Evolutionary conservation across 2,113 vertebrate species (phyloP).

Genomic region (Chrysochloris asiatica): DNA sequence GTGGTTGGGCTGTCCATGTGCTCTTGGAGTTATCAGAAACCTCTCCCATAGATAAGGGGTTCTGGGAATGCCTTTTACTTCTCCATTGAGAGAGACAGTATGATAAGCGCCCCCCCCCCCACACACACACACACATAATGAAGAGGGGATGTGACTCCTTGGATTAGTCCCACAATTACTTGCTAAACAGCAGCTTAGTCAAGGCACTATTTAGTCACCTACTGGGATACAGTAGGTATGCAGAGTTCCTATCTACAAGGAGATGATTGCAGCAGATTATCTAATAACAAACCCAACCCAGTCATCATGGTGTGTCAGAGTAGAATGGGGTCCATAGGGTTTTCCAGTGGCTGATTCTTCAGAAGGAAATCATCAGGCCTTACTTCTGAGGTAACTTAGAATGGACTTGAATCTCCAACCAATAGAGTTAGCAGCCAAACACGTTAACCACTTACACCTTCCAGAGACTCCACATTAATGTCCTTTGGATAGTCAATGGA

Average conservation of each 20-base stretch:
- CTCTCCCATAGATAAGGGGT: not conserved
- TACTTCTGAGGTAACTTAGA: not conserved
- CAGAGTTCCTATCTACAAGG: not conserved
- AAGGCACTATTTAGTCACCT: not conserved
- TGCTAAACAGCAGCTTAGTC: not conserved
- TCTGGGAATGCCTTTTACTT: not conserved
- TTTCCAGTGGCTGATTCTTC: not conserved
- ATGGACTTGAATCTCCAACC: not conserved
- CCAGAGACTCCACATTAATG: not conserved
- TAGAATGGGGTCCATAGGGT: not conserved
- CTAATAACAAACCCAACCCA: not conserved
- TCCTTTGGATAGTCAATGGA: not conserved
- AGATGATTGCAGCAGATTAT: not conserved
- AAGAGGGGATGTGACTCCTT: not conserved
- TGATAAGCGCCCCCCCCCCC: not conserved
- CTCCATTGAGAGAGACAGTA: not conserved
- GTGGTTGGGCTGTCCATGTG: accelerated
- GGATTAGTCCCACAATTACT: not conserved
- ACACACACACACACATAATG: not conserved
- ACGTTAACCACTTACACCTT: not conserved
- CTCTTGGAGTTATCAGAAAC: not conserved
- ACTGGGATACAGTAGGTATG: not conserved
- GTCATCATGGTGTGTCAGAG: not conserved
- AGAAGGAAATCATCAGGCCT: not conserved
- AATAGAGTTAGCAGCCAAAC: not conserved